Conservation (phyloP, 2,113 vertebrate genomes). For the Marcusenius ussheri region DNA sequence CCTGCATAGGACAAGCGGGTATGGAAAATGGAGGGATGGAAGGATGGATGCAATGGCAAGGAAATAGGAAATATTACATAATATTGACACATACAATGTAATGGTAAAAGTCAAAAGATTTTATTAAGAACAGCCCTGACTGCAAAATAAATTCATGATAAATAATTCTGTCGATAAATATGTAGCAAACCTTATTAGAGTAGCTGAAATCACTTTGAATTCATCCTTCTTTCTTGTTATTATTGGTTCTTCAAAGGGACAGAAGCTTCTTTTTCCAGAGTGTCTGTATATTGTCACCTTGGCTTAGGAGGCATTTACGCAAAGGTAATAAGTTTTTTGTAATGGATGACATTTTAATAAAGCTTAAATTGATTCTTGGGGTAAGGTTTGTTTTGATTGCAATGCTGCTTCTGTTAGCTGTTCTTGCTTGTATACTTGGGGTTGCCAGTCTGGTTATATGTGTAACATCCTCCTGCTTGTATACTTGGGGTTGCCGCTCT, state of each 20-base stretch:
- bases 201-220: not conserved
- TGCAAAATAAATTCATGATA: not conserved
- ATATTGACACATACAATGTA: not conserved
- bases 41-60: not conserved
- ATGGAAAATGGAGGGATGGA: not conserved
- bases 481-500: not conserved
- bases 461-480: not conserved
- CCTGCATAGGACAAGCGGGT: not conserved
- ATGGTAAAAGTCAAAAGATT: not conserved
- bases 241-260: not conserved
- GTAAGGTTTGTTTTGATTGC: not conserved
- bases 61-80: not conserved
- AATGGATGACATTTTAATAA: not conserved
- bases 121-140: not conserved
- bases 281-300: not conserved
- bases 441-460: not conserved
- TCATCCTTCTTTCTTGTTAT: not conserved
- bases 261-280: not conserved
- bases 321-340: not conserved
- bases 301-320: not conserved
- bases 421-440: not conserved
- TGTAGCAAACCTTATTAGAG: not conserved
- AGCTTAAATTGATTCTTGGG: not conserved
- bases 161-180: not conserved
- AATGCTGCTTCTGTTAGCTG: not conserved